Percentiles rank a stretch among this genome's conserved stretches.
Evolutionary conservation across 2,113 vertebrate genomes (phyloP).

Genomic region (Erinaceus europaeus): DNA sequence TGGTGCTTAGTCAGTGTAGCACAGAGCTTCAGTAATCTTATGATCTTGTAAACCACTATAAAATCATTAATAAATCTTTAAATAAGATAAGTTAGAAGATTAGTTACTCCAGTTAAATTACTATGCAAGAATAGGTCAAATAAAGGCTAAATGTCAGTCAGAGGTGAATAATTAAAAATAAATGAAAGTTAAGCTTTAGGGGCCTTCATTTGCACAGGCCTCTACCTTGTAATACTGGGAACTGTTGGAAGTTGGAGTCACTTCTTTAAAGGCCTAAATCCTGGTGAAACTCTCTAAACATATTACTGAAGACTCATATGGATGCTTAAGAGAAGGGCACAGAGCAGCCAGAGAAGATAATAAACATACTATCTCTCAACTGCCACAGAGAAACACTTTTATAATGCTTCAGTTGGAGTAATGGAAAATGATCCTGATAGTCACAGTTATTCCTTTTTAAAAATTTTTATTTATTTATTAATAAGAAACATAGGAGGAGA

Average conservation of each 20-base stretch:
- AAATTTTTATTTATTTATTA: too few relatives aligned
- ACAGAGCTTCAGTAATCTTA: too few relatives aligned
- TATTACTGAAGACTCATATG: background rate
- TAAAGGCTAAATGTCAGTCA: background rate
- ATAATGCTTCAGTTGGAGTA: background rate
- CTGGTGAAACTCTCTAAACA: background rate
- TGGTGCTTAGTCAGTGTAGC: too few relatives aligned
- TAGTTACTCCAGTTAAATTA: background rate
- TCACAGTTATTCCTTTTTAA: too few relatives aligned
- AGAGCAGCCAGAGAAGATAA: background rate
- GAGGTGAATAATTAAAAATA: background rate
- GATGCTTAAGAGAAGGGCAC: background rate
- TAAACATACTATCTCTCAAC: background rate
- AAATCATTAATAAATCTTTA: too few relatives aligned
- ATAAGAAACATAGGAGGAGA: too few relatives aligned
- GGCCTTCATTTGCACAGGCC: background rate
- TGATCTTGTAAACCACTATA: too few relatives aligned
- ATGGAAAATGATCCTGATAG: too few relatives aligned
- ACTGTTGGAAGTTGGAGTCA: background rate
- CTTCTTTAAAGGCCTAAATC: background rate
- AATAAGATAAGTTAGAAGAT: too few relatives aligned
- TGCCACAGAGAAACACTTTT: background rate
- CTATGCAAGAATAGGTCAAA: background rate
- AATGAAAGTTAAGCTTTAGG: background rate
- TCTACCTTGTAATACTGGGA: too few relatives aligned